Base-by-base conservation (phyloP, 1,140 invertebrate genomes). In the Venturia canescens region DNA sequence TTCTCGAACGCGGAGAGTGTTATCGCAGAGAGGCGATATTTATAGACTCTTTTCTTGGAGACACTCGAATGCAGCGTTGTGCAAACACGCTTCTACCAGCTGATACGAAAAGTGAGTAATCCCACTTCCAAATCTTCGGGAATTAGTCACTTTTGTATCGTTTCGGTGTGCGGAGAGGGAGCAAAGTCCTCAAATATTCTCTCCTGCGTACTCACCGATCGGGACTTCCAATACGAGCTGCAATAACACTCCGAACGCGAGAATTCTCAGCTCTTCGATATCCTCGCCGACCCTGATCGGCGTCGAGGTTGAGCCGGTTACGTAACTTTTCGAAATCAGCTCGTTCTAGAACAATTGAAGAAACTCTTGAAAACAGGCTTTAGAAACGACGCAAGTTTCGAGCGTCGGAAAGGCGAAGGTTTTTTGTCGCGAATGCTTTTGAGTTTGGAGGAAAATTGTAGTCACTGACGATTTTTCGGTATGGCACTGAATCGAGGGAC, bases 221-320 rank as follows among this genome's bases (percentile, higher is more conserved):
- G 89, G 87, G 53, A 88, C 80, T 78, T 85, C 82, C 0, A 90
- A 79, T 29, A 83, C 29, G 18, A 85, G 84, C 13, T 78, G 84
- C 1, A 87, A 86, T 31, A 90, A 38, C 31, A 89, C 88, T 70
- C 87, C 89, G 16, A 83, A 53, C 67, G 90, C 76, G 23, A 80
- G 77, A 3, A 88, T 82, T 72, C 82, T 72, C 66, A 90, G 79
- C 69, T 83, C 31, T n/a, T 48, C 34, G 15, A 79, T 69, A 16
- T 75, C 76, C 4, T 76, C 18, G 18, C 84, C 66, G 0, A 89
- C 76, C 2, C 74, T 16, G n/a, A 91, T 90, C n/a, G 82, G 83
- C 1, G 16, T 85, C 80, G 86, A 81, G 11, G 69, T 86, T 5
- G 71, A 34, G 67, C 82, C 84, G 26, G 72, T 50, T 11, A 69